Conservation (phyloP, 2,113 vertebrate species). For the Melanerpes formicivorus region DNA sequence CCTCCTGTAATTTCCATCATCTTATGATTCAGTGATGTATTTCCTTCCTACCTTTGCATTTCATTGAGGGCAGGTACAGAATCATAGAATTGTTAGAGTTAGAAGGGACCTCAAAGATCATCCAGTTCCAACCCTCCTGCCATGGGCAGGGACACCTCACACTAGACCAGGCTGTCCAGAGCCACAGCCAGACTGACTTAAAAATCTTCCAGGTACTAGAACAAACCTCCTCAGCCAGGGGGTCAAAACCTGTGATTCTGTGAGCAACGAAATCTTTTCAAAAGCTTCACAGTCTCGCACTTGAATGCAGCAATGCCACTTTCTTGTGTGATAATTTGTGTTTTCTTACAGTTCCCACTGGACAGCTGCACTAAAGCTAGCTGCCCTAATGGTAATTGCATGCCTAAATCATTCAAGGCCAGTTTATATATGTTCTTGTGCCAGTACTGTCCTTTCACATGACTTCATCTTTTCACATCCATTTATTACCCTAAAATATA, state of each 20-base stretch:
- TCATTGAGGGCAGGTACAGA: neutral
- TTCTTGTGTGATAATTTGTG: neutral
- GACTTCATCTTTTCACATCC: neutral
- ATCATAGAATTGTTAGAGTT: no score
- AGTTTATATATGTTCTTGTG: neutral
- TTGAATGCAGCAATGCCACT: neutral
- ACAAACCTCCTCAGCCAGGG: neutral
- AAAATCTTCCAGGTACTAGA: neutral
- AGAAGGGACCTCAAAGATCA: no score
- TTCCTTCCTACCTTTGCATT: neutral
- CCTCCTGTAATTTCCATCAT: constrained; percentile 2
- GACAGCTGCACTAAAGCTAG: neutral
- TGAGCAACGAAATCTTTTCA: neutral
- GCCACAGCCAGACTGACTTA: no score
- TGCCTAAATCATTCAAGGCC: neutral
- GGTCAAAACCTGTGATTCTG: neutral
- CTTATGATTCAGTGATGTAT: neutral
- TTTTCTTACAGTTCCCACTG: neutral
- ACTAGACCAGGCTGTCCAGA: no score
- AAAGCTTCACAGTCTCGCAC: neutral
- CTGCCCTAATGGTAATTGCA: neutral
- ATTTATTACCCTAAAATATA: neutral
- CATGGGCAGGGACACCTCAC: no score
- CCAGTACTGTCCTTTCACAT: neutral
- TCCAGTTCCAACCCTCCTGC: no score